Evolutionary conservation across 2,797 vertebrate genomes (phyloP).

Genomic region (Scolopax rusticola): DNA sequence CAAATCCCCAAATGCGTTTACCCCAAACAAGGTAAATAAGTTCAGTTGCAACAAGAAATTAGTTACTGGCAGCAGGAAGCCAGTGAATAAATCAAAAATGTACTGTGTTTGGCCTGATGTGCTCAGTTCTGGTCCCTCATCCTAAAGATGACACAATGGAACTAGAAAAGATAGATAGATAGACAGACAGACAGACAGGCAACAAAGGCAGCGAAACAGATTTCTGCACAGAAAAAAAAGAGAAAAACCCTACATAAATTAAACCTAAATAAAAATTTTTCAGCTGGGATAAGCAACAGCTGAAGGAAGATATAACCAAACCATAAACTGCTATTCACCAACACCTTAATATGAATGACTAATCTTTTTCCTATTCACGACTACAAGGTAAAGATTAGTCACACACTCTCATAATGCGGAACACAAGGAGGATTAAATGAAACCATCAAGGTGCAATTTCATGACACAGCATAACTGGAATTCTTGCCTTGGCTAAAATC

Average conservation of each 20-base stretch:
- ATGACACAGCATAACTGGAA: not conserved
- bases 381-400: not conserved
- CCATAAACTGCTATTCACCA: not conserved
- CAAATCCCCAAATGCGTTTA: not conserved
- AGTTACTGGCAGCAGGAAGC: not conserved
- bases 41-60: not conserved
- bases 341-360: not conserved
- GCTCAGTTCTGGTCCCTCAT: not conserved
- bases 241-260: not conserved
- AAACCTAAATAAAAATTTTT: not conserved
- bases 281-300: not conserved
- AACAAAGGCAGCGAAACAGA: not conserved
- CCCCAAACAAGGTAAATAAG: not conserved
- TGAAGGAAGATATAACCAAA: not conserved
- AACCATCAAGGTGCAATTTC: not conserved
- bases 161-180: not conserved
- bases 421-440: not conserved
- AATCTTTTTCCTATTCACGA: not conserved
- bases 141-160: not conserved
- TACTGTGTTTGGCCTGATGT: not conserved
- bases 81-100: not conserved
- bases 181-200: too few relatives aligned
- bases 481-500: not conserved
- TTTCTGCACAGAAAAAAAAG: not conserved
- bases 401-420: not conserved